Conservation (phyloP, 2,888 invertebrate species). For the Nephrotoma appendiculata region DNA sequence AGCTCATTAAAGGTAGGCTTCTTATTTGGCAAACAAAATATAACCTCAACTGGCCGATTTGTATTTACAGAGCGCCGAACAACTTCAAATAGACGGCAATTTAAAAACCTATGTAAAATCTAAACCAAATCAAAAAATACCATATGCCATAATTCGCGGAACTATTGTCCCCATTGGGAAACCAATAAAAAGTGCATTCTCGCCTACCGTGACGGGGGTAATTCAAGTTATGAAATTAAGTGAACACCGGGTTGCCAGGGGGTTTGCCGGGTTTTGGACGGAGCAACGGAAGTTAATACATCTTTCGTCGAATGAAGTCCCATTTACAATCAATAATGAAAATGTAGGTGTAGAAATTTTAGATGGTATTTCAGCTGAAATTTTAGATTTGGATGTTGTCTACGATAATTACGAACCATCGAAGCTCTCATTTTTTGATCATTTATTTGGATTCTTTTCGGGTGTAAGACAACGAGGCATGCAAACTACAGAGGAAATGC, state of each 20-base stretch:
- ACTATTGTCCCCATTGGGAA: constrained; percentile 59
- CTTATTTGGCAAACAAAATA: background rate
- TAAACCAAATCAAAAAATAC: constrained; percentile 47
- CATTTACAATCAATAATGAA: constrained; percentile 56
- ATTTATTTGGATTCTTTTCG: constrained; percentile 72
- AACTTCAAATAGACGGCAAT: constrained; percentile 48
- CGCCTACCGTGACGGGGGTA: constrained; percentile 59
- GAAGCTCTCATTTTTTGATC: constrained; percentile 58
- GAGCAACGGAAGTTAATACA: constrained; percentile 67
- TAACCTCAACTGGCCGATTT: background rate
- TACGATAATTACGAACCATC: constrained; percentile 71
- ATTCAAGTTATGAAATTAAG: constrained; percentile 65
- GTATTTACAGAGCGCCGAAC: constrained; percentile 47
- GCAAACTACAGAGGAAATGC: constrained; percentile 76
- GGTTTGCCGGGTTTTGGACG: constrained; percentile 75
- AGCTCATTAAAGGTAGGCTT: constrained; percentile 51
- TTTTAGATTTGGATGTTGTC: constrained; percentile 65
- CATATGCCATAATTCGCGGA: constrained; percentile 63
- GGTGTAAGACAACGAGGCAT: constrained; percentile 71
- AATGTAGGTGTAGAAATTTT: constrained; percentile 52
- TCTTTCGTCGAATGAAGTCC: constrained; percentile 63
- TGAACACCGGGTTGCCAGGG: constrained; percentile 70
- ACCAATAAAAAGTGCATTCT: constrained; percentile 59
- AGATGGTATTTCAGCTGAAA: constrained; percentile 59
- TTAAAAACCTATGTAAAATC: constrained; percentile 46